A percentile compares a stretch with the other conserved stretches of the same genome.
Evolutionary conservation across 2,797 vertebrate species (phyloP).

Genomic region (Dipus sagitta): DNA sequence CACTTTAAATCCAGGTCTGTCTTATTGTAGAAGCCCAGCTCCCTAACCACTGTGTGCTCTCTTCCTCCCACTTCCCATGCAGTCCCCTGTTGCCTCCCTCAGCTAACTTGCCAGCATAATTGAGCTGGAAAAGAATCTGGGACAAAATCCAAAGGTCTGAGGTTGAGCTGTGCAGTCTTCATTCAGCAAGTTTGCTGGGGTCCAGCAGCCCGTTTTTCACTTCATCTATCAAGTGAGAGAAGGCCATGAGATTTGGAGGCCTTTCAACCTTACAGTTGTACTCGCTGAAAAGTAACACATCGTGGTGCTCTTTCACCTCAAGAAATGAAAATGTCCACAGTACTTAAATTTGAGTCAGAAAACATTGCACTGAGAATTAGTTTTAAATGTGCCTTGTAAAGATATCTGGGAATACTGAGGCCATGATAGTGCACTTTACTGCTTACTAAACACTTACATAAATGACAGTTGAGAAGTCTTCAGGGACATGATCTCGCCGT

Average conservation of each 20-base stretch:
- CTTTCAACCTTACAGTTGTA: neutral
- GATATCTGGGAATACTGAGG: neutral
- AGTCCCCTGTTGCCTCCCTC: rapidly evolving
- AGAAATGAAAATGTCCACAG: neutral
- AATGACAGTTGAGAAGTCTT: slow-evolving; percentile 27
- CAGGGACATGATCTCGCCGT: neutral
- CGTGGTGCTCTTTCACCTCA: neutral
- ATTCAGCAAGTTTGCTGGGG: neutral
- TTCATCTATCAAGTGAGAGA: neutral
- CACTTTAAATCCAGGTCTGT: neutral
- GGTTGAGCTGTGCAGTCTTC: neutral
- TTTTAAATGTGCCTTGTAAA: neutral
- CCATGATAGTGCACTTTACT: neutral
- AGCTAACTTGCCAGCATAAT: rapidly evolving
- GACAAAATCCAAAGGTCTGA: neutral
- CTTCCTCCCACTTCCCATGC: neutral
- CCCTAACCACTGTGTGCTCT: rapidly evolving
- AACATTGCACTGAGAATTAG: neutral
- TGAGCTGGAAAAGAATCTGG: neutral
- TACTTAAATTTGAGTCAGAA: slow-evolving; percentile 24
- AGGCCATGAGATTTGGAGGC: neutral
- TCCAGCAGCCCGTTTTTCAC: rapidly evolving
- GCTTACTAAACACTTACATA: slow-evolving; percentile 37
- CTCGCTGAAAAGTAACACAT: neutral
- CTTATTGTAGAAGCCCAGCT: rapidly evolving